Conservation (phyloP, 2,888 invertebrate genomes). For the Tanypteryx hageni region DNA sequence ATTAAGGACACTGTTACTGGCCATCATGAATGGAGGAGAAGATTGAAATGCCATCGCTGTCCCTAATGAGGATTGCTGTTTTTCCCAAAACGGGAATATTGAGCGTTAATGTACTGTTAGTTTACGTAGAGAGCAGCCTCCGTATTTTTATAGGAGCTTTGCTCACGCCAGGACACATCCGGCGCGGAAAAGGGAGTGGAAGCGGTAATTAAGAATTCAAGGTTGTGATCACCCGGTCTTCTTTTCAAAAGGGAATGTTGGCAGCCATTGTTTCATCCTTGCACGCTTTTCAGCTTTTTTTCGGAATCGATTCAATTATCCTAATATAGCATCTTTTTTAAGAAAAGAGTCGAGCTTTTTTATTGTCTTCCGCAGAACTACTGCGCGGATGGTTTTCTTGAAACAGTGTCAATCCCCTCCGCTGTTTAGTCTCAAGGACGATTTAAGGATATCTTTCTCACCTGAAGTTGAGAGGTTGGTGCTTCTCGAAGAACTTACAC, state of each 20-base stretch:
- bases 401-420: too few species aligned
- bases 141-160: neutral
- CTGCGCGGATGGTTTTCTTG: too few species aligned
- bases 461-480: too few species aligned
- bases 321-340: slow-evolving; percentile 21
- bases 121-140: neutral
- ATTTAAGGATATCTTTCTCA: too few species aligned
- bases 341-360: too few species aligned
- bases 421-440: too few species aligned
- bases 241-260: slow-evolving; percentile 15
- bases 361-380: too few species aligned
- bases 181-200: slow-evolving; percentile 34
- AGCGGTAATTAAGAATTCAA: slow-evolving; percentile 50
- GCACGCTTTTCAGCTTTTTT: neutral
- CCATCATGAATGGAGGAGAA: too few species aligned
- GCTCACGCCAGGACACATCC: slow-evolving; percentile 34
- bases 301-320: slow-evolving; percentile 35
- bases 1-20: too few species aligned
- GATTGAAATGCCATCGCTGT: too few species aligned
- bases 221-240: slow-evolving; percentile 36
- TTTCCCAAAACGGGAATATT: slow-evolving; percentile 37
- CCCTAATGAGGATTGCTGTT: too few species aligned
- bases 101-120: slow-evolving; percentile 34
- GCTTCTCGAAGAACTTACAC: too few species aligned
- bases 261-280: slow-evolving; percentile 28